Conservation (phyloP, 2,113 vertebrate species). For the Miniopterus natalensis region DNA sequence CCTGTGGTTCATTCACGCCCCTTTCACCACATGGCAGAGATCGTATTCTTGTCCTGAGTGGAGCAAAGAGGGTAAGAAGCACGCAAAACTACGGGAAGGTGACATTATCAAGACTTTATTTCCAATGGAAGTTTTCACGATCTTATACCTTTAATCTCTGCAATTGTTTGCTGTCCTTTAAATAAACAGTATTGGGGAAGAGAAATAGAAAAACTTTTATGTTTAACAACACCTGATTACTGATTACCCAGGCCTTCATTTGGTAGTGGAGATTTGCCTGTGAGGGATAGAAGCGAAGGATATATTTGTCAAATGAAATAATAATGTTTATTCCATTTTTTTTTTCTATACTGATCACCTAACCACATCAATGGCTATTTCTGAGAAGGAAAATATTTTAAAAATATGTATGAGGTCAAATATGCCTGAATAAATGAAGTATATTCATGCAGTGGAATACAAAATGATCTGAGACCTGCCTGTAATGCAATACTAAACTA, state of each 20-base stretch:
- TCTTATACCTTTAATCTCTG: not conserved
- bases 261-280: not conserved
- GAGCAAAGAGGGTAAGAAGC: not conserved
- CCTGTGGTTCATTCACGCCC: not conserved
- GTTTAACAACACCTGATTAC: not conserved
- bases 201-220: not conserved
- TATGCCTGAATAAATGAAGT: not conserved
- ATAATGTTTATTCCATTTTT: constrained; percentile 25
- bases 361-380: not conserved
- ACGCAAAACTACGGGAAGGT: not conserved
- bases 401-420: not conserved
- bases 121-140: not conserved
- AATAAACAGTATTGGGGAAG: not conserved
- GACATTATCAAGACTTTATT: not conserved
- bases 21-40: not conserved
- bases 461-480: not conserved
- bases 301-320: constrained; percentile 13
- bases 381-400: constrained; percentile 17
- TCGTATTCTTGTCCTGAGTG: not conserved
- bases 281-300: constrained; percentile 21
- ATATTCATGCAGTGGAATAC: not conserved
- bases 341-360: not conserved
- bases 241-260: not conserved
- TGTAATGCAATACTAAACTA: not conserved
- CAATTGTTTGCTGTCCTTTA: constrained; percentile 12